Percentiles rank a stretch among this genome's conserved stretches.
phyloP scores from a whole-genome alignment of 2,113 vertebrate genomes.

The Poeciliopsis occidentalis region DNA sequence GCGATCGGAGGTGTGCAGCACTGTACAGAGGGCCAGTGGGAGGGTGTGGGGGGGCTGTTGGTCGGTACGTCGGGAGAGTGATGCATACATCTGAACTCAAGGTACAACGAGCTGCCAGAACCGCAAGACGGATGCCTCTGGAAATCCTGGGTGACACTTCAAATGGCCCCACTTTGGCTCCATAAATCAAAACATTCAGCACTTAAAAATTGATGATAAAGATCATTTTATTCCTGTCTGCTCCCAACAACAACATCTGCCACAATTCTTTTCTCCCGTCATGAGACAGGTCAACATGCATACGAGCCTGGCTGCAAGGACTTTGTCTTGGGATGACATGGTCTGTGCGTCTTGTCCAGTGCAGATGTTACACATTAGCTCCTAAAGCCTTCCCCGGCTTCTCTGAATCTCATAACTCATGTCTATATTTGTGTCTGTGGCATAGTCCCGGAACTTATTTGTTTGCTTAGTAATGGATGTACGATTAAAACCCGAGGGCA shows the following conservation, averaged over 20 bases:
- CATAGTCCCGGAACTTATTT: constrained; percentile 78
- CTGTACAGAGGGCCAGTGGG: constrained; percentile 47
- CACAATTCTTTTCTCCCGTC: neutral
- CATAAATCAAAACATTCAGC: constrained; percentile 86
- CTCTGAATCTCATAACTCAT: constrained; percentile 80
- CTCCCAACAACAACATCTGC: constrained; percentile 37
- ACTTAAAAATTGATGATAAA: constrained; percentile 87
- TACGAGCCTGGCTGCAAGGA: constrained; percentile 32
- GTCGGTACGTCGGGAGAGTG: constrained; percentile 75
- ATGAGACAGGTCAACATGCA: constrained; percentile 41
- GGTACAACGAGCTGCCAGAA: constrained; percentile 87
- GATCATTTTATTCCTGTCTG: constrained; percentile 61
- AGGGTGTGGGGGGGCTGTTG: neutral
- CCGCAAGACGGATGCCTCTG: constrained; percentile 87
- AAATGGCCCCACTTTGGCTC: constrained; percentile 86
- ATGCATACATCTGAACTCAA: constrained; percentile 85
- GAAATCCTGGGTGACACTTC: constrained; percentile 89
- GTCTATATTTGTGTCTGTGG: constrained; percentile 83
- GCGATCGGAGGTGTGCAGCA: constrained; percentile 61
- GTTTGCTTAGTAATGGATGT: constrained; percentile 80
- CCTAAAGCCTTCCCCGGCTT: constrained; percentile 70
- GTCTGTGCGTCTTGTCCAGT: constrained; percentile 57
- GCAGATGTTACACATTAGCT: constrained; percentile 80
- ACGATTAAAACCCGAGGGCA: constrained; percentile 81
- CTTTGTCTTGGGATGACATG: constrained; percentile 49